phyloP scores from a whole-genome alignment of 1,140 invertebrate genomes.

The Goniozus legneri region DNA sequence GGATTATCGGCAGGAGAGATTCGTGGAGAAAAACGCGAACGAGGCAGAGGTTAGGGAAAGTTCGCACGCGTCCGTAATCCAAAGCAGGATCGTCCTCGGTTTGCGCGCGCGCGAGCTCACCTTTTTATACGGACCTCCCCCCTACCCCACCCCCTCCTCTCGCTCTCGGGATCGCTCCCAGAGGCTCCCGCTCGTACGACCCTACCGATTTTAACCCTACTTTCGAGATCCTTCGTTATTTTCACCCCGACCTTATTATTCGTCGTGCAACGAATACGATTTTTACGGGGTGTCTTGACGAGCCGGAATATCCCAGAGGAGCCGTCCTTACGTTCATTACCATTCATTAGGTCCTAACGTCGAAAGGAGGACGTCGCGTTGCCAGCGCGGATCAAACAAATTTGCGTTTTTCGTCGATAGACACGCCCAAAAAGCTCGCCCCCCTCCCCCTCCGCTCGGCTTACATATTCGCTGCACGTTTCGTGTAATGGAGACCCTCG shows the following conservation, averaged over 20 bases:
- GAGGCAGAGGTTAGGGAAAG: constrained; percentile 45
- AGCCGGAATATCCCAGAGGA: neutral
- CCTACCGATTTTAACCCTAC: too few species aligned
- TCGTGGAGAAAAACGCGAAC: constrained; percentile 48
- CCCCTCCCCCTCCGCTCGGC: neutral
- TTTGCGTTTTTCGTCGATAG: neutral
- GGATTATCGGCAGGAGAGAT: constrained; percentile 24
- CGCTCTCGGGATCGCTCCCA: neutral
- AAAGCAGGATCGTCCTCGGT: constrained; percentile 30
- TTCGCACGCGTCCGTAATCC: constrained; percentile 45
- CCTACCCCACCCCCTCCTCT: too few species aligned
- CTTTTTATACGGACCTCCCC: constrained; percentile 2
- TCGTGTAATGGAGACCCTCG: too few species aligned
- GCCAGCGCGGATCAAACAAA: constrained; percentile 7
- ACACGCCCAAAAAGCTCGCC: neutral
- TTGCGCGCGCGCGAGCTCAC: neutral
- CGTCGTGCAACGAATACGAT: constrained; percentile 16
- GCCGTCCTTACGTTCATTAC: constrained; percentile 10
- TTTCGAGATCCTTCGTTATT: constrained; percentile 9
- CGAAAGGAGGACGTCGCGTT: neutral
- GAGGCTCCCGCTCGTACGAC: neutral
- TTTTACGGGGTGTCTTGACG: constrained; percentile 10
- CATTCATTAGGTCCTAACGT: constrained; percentile 10
- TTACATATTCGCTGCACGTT: neutral
- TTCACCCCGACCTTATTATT: neutral